Conservation (phyloP, 2,797 vertebrate genomes). For the Tangara arthus region DNA sequence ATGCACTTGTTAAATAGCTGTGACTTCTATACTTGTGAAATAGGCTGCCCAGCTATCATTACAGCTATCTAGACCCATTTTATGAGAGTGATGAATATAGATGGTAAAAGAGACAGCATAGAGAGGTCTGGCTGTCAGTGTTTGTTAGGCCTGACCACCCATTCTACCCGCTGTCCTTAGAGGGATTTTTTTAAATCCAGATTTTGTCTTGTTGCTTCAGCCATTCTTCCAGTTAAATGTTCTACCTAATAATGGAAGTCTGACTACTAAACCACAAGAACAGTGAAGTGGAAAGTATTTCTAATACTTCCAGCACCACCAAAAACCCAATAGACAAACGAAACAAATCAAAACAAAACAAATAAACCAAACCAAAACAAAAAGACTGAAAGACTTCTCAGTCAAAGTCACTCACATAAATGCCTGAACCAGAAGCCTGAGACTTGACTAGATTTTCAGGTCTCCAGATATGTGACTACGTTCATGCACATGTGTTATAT, state of each 20-base stretch:
- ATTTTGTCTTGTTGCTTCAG: not conserved
- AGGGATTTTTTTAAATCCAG: not conserved
- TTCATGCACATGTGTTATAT: not conserved
- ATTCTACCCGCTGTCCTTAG: not conserved
- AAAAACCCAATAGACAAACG: not conserved
- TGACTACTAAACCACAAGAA: not conserved
- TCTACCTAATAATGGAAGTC: not conserved
- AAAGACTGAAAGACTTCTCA: not conserved
- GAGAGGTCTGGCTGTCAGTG: not conserved
- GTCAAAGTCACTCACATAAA: not conserved
- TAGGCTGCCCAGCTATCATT: not conserved
- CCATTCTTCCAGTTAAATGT: not conserved
- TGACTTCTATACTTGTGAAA: not conserved
- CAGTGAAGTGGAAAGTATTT: not conserved
- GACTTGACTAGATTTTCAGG: not conserved
- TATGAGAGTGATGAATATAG: not conserved
- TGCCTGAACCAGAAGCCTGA: not conserved
- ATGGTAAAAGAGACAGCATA: not conserved
- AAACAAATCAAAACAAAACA: not conserved
- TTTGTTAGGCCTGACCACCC: not conserved
- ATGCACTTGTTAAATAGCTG: conserved; percentile 3
- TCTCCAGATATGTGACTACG: not conserved
- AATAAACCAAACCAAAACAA: not conserved
- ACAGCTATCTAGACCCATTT: not conserved
- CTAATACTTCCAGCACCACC: not conserved